These are phyloP conservation scores for Calypte anna DNA, from an alignment of 2,113 vertebrate genomes.

Conservation along the genomic window DNA sequence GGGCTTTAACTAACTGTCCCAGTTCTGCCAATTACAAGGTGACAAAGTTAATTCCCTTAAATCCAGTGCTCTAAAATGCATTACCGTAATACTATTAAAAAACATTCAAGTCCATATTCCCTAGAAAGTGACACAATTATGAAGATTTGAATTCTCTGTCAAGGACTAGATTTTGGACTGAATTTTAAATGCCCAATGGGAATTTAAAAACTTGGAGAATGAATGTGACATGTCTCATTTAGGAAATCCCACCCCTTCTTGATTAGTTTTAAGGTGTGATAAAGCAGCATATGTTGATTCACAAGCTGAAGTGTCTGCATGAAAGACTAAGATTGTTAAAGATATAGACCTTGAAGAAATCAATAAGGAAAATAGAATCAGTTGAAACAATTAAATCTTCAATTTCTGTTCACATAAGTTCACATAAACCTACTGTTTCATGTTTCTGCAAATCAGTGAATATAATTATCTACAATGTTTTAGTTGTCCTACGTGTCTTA, in stretches of 20 bases:
- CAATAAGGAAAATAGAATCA: not conserved
- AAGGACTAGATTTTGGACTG: not conserved
- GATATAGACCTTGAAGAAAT: not conserved
- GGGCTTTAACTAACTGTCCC: not conserved
- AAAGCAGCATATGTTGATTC: not conserved
- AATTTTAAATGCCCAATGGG: not conserved
- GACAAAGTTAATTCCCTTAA: constrained; percentile 49
- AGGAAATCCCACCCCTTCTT: not conserved
- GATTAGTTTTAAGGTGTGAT: not conserved
- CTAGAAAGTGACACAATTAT: not conserved
- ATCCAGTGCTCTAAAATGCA: not conserved
- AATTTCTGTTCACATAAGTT: not conserved
- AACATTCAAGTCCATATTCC: not conserved
- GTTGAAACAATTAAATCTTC: not conserved
- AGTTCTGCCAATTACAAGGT: constrained; percentile 17
- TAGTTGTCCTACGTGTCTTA: not conserved
- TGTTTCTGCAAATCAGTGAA: constrained; percentile 11
- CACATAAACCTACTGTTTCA: not conserved
- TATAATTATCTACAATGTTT: not conserved
- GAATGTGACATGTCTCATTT: not conserved
- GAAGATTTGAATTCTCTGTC: not conserved
- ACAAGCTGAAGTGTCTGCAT: not conserved
- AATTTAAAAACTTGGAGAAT: not conserved
- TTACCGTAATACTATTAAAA: not conserved
- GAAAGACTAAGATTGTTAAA: not conserved